Base-by-base conservation (phyloP, 2,797 vertebrate genomes). In the Chrosomus eos region DNA sequence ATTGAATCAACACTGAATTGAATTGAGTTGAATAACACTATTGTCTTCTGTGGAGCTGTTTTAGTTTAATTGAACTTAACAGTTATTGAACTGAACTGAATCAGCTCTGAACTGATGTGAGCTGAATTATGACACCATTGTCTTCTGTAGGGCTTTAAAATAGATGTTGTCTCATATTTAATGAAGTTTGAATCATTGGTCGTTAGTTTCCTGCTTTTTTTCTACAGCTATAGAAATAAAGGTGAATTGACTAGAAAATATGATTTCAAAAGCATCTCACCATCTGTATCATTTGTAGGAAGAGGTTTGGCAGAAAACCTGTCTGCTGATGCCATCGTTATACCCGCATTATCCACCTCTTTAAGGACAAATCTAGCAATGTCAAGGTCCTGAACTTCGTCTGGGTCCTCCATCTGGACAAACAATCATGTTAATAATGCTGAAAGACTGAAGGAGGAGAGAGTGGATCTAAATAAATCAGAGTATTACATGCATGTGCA, bases 311-410 rank as follows among this genome's bases (percentile, higher is more conserved):
- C 94, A 89, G 94, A 93, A 94, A 99, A 98, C 23, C 98, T 93
- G 91, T 99, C 98, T 1, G 91, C 91, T 82, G 97, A 93, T 53
- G 98, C 98, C 70, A 99, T 95, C 0, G 98, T 99, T 88, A 99
- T 99, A 55, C 97, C 97, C 3, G 96, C 95, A 81, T 97, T 93
- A 89, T 98, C 97, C 0, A 99, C 97, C 87, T 97, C 98, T 94
- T 97, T 96, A 33, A 96, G 97, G 82, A 99, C 90, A 66, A 99
- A 99, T 8, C 96, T 94, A 88, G 96, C 96, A 89, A 99, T 33
- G 88, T 99, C 98, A 82, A 99, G 96, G 91, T 99, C 97, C 89
- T 98, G 96, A 87, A 97, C 31, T 1, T 89, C 91, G 45, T 95
- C 86, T 0, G 87, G 87, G 7, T 96, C 94, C 58, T 94, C 94